Conservation (phyloP, 1,140 invertebrate genomes). For the Palaemon carinicauda region DNA sequence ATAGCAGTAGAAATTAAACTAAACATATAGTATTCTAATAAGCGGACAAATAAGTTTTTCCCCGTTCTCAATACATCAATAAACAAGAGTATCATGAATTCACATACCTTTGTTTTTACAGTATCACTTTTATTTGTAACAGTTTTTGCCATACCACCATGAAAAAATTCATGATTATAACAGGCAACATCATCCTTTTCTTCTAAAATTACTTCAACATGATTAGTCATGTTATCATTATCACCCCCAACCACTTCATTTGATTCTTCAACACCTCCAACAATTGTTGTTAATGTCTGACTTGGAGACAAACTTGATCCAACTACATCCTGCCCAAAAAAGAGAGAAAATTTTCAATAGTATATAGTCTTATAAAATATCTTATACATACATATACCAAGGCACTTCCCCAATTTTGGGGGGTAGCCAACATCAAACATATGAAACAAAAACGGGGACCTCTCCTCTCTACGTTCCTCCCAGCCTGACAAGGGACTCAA, state of each 20-base stretch:
- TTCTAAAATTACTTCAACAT: background rate
- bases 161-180: conserved; percentile 29
- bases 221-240: background rate
- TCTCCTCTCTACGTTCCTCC: too few relatives aligned
- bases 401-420: too few relatives aligned
- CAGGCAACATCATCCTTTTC: background rate
- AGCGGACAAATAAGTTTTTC: background rate
- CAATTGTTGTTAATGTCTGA: conserved; percentile 6
- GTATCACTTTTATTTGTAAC: conserved; percentile 20
- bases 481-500: too few relatives aligned
- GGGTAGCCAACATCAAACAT: too few relatives aligned
- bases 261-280: background rate
- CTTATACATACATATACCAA: too few relatives aligned
- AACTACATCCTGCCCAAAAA: conserved; percentile 15
- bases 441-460: too few relatives aligned
- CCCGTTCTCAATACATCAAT: background rate
- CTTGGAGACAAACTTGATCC: conserved; percentile 14
- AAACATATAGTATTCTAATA: background rate
- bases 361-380: too few relatives aligned
- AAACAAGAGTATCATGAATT: background rate
- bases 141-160: conserved; percentile 49
- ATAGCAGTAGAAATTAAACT: background rate
- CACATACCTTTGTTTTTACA: conserved; percentile 41
- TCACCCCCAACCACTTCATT: background rate
- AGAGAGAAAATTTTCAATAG: too few relatives aligned